Percentiles rank a stretch among this genome's conserved stretches.
These are phyloP conservation scores for Parascotia fuliginaria DNA, from an alignment of 2,888 invertebrate species.

Conservation along the genomic window DNA sequence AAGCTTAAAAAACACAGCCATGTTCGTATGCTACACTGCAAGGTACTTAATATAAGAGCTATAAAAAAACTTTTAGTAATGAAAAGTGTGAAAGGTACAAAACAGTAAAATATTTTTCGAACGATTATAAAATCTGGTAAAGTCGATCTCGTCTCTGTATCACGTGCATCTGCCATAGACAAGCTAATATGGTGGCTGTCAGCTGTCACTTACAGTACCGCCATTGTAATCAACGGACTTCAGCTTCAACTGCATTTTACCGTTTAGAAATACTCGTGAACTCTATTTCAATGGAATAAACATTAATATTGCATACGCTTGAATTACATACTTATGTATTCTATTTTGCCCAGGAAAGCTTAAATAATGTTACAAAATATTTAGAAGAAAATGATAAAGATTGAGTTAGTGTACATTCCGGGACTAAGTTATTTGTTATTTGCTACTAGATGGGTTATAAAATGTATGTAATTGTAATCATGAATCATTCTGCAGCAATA, in stretches of 20 bases:
- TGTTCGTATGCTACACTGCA: too few species aligned
- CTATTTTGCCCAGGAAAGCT: too few species aligned
- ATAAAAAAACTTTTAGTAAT: too few species aligned
- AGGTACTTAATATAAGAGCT: too few species aligned
- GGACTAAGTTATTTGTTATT: too few species aligned
- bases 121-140: conserved; percentile 2
- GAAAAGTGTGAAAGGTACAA: too few species aligned
- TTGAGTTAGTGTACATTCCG: too few species aligned
- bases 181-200: conserved; percentile 61
- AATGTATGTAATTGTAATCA: too few species aligned
- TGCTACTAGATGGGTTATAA: too few species aligned
- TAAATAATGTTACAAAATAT: not conserved
- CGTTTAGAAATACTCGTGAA: not conserved
- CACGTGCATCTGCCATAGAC: conserved; percentile 35
- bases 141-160: conserved; percentile 2
- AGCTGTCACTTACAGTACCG: conserved; percentile 56
- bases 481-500: too few species aligned
- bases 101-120: too few species aligned
- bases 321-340: not conserved
- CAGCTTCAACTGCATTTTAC: conserved; percentile 20
- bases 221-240: conserved; percentile 44
- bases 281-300: not conserved
- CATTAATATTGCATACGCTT: not conserved
- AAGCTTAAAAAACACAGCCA: too few species aligned
- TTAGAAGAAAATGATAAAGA: not conserved